Evolutionary conservation across 2,113 vertebrate species (phyloP).

Genomic region (Phrynosoma blainvillii): DNA sequence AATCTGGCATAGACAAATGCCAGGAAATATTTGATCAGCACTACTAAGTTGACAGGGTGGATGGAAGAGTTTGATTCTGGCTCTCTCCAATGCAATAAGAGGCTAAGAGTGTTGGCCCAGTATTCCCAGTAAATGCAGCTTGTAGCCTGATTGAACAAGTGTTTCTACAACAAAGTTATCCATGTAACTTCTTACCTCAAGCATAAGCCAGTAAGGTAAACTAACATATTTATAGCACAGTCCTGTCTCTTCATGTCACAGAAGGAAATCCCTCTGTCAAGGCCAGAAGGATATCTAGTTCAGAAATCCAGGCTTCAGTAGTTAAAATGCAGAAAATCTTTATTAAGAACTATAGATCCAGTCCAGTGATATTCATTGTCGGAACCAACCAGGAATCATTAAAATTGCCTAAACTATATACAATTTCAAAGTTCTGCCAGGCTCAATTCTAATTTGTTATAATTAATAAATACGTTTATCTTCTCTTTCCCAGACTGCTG

Average conservation of each 20-base stretch:
- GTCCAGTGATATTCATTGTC: too few relatives aligned
- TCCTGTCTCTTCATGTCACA: background rate
- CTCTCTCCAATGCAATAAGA: constrained; percentile 2
- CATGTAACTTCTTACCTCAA: background rate
- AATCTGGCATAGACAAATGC: constrained; percentile 10
- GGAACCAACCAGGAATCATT: too few relatives aligned
- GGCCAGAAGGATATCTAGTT: too few relatives aligned
- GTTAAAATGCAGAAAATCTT: too few relatives aligned
- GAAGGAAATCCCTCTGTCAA: background rate
- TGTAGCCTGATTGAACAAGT: background rate
- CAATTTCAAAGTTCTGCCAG: too few relatives aligned
- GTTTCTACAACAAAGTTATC: background rate
- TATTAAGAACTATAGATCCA: too few relatives aligned
- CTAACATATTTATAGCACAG: background rate
- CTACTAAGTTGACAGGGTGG: background rate
- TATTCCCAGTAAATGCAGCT: background rate
- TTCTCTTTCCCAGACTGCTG: too few relatives aligned
- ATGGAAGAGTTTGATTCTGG: background rate
- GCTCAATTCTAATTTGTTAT: too few relatives aligned
- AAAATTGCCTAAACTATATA: too few relatives aligned
- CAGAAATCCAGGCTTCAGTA: too few relatives aligned
- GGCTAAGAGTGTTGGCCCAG: background rate
- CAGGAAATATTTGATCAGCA: constrained; percentile 15
- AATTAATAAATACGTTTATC: too few relatives aligned
- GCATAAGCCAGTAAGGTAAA: background rate